Evolutionary conservation across 2,797 vertebrate genomes (phyloP), one percentile per base, ranked within the genome.

Genomic region (Lutjanus argentimaculatus): DNA sequence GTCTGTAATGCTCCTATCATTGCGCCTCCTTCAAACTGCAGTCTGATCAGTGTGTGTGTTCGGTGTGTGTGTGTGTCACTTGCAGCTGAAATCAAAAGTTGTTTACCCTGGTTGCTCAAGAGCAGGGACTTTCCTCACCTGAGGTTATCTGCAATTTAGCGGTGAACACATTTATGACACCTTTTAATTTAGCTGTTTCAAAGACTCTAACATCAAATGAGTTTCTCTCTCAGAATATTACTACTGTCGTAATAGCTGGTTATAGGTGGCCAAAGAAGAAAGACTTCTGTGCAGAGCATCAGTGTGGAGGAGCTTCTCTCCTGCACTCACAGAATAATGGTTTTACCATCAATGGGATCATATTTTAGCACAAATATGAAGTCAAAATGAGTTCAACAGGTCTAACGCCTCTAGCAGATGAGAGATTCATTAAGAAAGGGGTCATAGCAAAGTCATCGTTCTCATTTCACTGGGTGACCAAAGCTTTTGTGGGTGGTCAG

Each of bases 51-150:
- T 15, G 67, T 55, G 72, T 46, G 49, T 49, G 62, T 66, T 16
- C 74, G 66, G 71, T 59, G 71, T 59, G 68, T 62, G 46, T 51
- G 65, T 58, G 21, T 76, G 59, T 84, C 81, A 85, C 61, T 80
- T 77, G 66, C 67, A 77, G 59, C 71, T 66, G 19, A 84, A 85
- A 82, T 80, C 30, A 83, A 82, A 82, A 82, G 81, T 81, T 88
- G 79, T 91, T 91, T 88, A 66, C 65, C 8, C 1, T 2, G 16
- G 30, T 80, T 84, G 45, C 61, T 84, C 61, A 49, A 77, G n/a
- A 86, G 66, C 67, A 12, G 88, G 90, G 90, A 83, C 72, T 93
- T 94, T 93, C 90, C 88, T 87, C 67, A 81, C 91, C 91, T 81
- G 64, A 67, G 88, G 88, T 88, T 72, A 79, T 87, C 30, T 76